These are phyloP conservation scores for Priocnemis perturbator DNA, from an alignment of 2,888 invertebrate species.

Conservation along the genomic window DNA sequence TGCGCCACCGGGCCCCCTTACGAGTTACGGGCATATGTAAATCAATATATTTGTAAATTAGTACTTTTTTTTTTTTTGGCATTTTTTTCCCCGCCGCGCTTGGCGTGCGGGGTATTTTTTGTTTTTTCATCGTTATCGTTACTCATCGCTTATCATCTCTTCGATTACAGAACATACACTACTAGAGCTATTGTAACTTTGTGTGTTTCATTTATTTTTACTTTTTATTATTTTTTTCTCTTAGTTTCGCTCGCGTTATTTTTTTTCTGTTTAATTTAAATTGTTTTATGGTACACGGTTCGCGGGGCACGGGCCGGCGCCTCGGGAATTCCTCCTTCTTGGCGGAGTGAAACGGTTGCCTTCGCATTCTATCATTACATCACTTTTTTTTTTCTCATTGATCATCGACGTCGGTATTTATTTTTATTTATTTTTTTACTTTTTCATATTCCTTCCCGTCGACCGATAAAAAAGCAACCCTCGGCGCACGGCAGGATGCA, in stretches of 20 bases:
- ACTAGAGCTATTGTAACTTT: conserved; percentile 73
- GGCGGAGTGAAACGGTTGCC: too few relatives aligned
- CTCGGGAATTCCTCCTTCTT: conserved; percentile 59
- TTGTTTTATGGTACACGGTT: conserved; percentile 70
- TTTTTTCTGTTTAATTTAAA: conserved; percentile 60
- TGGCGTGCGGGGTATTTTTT: conserved; percentile 58
- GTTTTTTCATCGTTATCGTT: conserved; percentile 52
- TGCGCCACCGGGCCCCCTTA: conserved; percentile 72
- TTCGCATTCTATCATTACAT: neutral
- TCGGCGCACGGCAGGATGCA: conserved; percentile 70
- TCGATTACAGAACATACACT: conserved; percentile 76
- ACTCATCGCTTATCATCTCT: conserved; percentile 49
- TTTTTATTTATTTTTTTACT: conserved; percentile 24
- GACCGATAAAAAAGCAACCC: conserved; percentile 59
- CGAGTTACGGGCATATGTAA: conserved; percentile 76
- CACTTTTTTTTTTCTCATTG: conserved; percentile 6
- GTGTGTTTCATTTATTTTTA: conserved; percentile 57
- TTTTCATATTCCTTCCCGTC: conserved; percentile 21
- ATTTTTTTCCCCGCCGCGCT: conserved; percentile 60
- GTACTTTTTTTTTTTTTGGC: conserved; percentile 70
- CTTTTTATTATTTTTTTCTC: conserved; percentile 45
- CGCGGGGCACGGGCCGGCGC: conserved; percentile 69
- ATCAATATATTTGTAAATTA: conserved; percentile 76
- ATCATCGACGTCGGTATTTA: conserved; percentile 1
- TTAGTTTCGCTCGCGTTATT: conserved; percentile 40